These are phyloP conservation scores for Eurystomus gularis DNA, from an alignment of 2,113 vertebrate species.

Conservation along the genomic window DNA sequence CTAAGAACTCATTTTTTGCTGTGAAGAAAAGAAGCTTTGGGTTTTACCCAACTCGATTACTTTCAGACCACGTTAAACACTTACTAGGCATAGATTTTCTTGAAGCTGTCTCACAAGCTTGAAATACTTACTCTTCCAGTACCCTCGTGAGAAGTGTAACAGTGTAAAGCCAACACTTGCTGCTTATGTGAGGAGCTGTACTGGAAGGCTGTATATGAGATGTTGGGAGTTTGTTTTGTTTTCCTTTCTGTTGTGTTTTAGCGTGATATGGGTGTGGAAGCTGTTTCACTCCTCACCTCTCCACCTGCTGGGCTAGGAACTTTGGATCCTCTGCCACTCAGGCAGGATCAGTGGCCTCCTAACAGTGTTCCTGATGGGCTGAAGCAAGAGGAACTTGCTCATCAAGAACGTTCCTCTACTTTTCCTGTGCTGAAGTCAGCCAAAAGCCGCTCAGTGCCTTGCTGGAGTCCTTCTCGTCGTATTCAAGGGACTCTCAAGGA, in stretches of 20 bases:
- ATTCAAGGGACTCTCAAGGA: constrained; percentile 84
- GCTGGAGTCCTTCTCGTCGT: constrained; percentile 65
- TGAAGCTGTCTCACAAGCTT: neutral
- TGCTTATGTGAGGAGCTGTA: neutral
- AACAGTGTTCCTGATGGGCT: neutral
- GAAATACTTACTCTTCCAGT: neutral
- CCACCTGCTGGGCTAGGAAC: constrained; percentile 81
- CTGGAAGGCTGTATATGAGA: neutral
- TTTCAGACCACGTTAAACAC: neutral
- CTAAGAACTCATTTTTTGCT: neutral
- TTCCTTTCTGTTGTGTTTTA: neutral
- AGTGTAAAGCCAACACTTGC: neutral
- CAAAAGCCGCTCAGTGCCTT: neutral
- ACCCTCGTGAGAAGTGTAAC: neutral
- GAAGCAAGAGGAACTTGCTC: too few relatives aligned
- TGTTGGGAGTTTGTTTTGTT: neutral
- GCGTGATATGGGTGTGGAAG: constrained; percentile 9
- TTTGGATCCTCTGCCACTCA: constrained; percentile 81
- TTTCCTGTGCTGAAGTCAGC: neutral
- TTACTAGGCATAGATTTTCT: neutral
- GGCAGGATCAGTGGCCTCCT: constrained; percentile 66
- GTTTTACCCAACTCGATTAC: neutral
- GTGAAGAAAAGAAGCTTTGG: neutral
- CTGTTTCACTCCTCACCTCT: constrained; percentile 45
- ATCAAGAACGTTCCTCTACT: neutral